Evolutionary conservation across 1,140 invertebrate species (phyloP).

Genomic region (Whitmania pigra): DNA sequence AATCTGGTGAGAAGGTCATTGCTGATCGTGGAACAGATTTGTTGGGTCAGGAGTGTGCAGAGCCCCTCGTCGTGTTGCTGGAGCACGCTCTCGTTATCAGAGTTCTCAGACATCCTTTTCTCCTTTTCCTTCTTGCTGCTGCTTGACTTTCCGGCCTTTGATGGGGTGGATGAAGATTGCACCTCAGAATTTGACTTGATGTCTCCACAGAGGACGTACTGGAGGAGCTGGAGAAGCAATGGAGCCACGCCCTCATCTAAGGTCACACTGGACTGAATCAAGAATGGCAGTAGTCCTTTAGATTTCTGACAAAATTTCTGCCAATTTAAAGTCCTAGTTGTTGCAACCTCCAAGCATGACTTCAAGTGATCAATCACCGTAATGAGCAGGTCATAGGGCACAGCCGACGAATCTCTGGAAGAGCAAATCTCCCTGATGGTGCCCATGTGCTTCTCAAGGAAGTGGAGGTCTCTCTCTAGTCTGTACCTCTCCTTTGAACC

Average conservation of each 20-base stretch:
- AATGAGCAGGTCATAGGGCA: constrained; percentile 78
- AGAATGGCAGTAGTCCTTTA: constrained; percentile 56
- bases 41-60: constrained; percentile 55
- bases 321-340: constrained; percentile 83
- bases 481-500: constrained; percentile 90
- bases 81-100: not conserved
- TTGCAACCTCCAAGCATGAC: constrained; percentile 79
- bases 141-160: constrained; percentile 29
- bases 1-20: constrained; percentile 57
- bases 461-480: constrained; percentile 79
- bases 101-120: constrained; percentile 29
- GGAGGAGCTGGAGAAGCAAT: constrained; percentile 73
- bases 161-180: constrained; percentile 24
- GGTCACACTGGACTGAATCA: constrained; percentile 63
- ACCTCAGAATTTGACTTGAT: constrained; percentile 14
- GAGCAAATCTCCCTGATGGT: constrained; percentile 40
- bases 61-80: constrained; percentile 56
- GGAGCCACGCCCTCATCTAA: constrained; percentile 85
- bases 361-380: constrained; percentile 87
- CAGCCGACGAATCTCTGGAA: constrained; percentile 28
- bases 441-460: constrained; percentile 45
- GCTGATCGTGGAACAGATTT: constrained; percentile 59
- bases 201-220: constrained; percentile 62
- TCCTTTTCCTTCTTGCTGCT: constrained; percentile 30
- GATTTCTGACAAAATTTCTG: constrained; percentile 74